Evolutionary conservation across 2,797 vertebrate species (phyloP).

Genomic region (Acanthurus lineatus): DNA sequence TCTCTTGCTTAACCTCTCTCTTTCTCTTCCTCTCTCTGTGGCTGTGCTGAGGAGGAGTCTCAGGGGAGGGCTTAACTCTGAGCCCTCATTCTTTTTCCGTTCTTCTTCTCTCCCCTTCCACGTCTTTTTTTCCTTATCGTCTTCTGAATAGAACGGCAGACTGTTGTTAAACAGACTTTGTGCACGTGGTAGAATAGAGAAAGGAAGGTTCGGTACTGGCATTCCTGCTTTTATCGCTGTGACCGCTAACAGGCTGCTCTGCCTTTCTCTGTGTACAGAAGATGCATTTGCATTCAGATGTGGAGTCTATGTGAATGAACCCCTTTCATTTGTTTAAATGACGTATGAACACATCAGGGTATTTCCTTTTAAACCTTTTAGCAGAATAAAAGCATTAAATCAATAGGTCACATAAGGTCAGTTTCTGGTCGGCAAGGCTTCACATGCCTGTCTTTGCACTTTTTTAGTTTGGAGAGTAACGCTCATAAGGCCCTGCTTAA

Average conservation of each 20-base stretch:
- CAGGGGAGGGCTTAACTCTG: constrained; percentile 79
- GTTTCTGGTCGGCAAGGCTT: constrained; percentile 40
- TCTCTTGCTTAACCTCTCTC: constrained; percentile 71
- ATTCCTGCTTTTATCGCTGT: constrained; percentile 30
- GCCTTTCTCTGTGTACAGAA: constrained; percentile 7
- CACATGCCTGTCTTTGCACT: constrained; percentile 11
- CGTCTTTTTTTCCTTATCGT: constrained; percentile 66
- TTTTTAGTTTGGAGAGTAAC: constrained; percentile 41
- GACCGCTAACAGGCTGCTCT: constrained; percentile 18
- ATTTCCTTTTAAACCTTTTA: constrained; percentile 6
- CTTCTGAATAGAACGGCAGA: constrained; percentile 61
- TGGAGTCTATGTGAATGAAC: not conserved
- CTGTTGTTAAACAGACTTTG: constrained; percentile 58
- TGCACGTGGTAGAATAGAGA: constrained; percentile 34
- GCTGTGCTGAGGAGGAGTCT: constrained; percentile 74
- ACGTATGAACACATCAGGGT: not conserved
- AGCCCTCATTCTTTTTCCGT: constrained; percentile 60
- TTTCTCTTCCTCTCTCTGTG: constrained; percentile 62
- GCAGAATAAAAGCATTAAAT: constrained; percentile 39
- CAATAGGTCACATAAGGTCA: constrained; percentile 36
- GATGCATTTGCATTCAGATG: constrained; percentile 21
- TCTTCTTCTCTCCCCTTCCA: constrained; percentile 44
- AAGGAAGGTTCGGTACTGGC: constrained; percentile 32
- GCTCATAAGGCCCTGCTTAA: constrained; percentile 48
- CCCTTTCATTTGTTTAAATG: constrained; percentile 7